These are phyloP conservation scores for Mesaphorura yosii DNA, from an alignment of 1,140 invertebrate genomes.

Conservation along the genomic window DNA sequence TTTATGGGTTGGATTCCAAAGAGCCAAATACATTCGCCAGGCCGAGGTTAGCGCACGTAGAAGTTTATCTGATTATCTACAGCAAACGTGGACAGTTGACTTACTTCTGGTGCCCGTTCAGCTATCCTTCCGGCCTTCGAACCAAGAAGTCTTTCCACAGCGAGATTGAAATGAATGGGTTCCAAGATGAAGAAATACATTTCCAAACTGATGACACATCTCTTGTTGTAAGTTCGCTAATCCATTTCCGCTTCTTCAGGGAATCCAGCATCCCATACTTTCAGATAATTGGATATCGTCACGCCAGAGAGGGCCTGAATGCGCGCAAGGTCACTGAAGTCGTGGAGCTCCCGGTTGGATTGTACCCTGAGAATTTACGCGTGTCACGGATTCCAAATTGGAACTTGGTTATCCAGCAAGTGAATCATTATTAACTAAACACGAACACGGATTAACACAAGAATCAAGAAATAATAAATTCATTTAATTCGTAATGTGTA, in stretches of 20 bases:
- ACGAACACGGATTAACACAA: neutral
- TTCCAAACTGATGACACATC: conserved; percentile 7
- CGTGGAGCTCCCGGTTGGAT: conserved; percentile 1
- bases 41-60: no score
- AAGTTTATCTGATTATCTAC: no score
- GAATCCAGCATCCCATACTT: neutral
- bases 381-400: neutral
- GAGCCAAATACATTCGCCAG: no score
- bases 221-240: neutral
- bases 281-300: conserved; percentile 9
- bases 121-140: no score
- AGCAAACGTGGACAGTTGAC: no score
- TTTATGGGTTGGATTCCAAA: no score
- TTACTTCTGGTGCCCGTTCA: no score
- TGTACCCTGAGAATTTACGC: conserved; percentile 3
- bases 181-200: conserved; percentile 7
- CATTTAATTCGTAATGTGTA: no score
- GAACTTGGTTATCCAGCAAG: neutral
- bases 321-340: conserved; percentile 9
- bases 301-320: neutral
- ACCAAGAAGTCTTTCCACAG: neutral
- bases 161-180: conserved; percentile 10
- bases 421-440: neutral
- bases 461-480: no score
- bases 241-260: neutral